These are phyloP conservation scores for Anoura caudifer DNA, from an alignment of 2,113 vertebrate species.

Conservation along the genomic window DNA sequence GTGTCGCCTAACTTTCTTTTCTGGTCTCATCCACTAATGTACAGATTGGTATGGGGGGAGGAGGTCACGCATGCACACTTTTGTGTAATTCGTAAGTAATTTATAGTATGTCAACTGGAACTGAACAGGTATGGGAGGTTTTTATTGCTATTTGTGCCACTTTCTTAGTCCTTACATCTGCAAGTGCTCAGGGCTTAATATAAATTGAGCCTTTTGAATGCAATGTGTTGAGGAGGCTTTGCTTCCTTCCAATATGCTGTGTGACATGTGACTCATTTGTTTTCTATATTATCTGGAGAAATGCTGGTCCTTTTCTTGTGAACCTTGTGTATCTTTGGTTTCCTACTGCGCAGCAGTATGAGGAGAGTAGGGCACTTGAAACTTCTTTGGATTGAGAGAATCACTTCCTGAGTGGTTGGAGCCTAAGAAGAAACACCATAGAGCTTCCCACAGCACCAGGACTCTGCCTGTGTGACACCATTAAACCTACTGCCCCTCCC, in stretches of 20 bases:
- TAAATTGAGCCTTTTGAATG: neutral
- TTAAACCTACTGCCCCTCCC: neutral
- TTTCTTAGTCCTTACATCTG: neutral
- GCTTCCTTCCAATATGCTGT: neutral
- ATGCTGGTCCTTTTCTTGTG: neutral
- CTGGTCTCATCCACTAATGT: neutral
- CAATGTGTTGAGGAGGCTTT: neutral
- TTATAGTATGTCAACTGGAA: neutral
- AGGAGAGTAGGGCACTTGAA: neutral
- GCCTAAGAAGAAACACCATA: neutral
- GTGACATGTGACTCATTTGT: neutral
- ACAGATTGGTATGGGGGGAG: rapidly evolving
- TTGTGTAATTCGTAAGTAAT: neutral
- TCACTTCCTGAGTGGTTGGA: slow-evolving; percentile 16
- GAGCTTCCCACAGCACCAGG: neutral
- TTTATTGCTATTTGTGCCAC: neutral
- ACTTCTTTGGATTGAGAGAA: neutral
- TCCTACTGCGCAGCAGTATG: neutral
- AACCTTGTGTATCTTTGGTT: neutral
- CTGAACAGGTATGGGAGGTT: neutral
- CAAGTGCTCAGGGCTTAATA: neutral
- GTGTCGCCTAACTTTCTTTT: neutral
- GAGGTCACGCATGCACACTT: neutral
- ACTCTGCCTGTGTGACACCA: neutral
- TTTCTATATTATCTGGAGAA: neutral